Base-by-base conservation (phyloP, 2,888 invertebrate species). In the Formica aserva region DNA sequence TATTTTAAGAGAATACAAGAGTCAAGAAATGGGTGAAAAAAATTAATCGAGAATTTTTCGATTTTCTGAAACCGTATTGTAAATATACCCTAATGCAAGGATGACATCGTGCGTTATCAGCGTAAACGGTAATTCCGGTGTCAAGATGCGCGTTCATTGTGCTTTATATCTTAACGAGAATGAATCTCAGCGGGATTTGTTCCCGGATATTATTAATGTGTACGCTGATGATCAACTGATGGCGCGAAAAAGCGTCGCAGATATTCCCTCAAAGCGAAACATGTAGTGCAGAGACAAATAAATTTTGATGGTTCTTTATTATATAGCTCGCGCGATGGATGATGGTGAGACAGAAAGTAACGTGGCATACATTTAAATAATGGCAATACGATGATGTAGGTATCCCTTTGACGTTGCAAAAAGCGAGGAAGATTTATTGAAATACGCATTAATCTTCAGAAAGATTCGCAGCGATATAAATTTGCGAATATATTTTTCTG, bases 361-460 rank as follows among this genome's bases (percentile, higher is more conserved):
- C 32, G 57, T 57, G 60, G 52, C 18, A 26, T 71, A 60, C 22
- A 57, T 78, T 78, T 69, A 57, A 71, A 71, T 69, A 71, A 71
- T 55, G 13, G n/a, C 66, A 38, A 55, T 26, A 29, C 13, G 26
- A 38, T 38, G 57, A 60, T 41, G 11, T 35, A 45, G 22, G 1
- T n/a, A 55, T 3, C 1, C 26, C 5, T 76, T 66, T 52, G 66
- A 55, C 38, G 38, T 63, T 22, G 11, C 22, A 26, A 18, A 26
- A 60, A 71, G 22, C 6, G 35, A 18, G 29, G 15, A 57, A 45
- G 60, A 45, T 15, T 26, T 57, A 38, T 67, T 52, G 57, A 71
- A 45, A 78, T 78, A 71, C 52, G 13, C 18, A 32, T 78, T 78
- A 78, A 78, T 78, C 15, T 57, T 60, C 45, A 13, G 22, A 11